Conservation (phyloP, 2,113 vertebrate genomes). For the Cephalopterus ornatus region DNA sequence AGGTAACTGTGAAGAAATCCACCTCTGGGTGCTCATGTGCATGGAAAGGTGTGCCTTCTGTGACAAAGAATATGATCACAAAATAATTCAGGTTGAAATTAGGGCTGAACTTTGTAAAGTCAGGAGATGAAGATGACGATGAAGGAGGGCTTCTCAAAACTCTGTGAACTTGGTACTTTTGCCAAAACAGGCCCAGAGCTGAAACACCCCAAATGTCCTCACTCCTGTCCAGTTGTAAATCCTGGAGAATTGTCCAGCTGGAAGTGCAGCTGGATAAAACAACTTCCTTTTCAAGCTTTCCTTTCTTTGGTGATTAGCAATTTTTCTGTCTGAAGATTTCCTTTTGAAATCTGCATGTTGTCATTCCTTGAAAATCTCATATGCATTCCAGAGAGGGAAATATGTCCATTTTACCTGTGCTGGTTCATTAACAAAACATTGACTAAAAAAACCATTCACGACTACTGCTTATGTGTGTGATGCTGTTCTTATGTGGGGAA, state of each 20-base stretch:
- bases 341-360: not conserved
- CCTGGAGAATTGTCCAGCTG: not conserved
- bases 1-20: not conserved
- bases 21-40: not conserved
- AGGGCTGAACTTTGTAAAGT: not conserved
- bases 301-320: not conserved
- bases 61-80: not conserved
- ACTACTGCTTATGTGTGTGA: not conserved
- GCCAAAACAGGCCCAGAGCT: not conserved
- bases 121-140: not conserved
- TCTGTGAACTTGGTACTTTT: accelerated
- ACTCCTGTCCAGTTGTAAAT: not conserved
- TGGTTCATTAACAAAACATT: not conserved
- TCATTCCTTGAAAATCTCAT: not conserved
- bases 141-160: not conserved
- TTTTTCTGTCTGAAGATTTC: not conserved
- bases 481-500: not conserved
- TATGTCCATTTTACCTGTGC: not conserved
- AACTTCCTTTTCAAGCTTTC: not conserved
- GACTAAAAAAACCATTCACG: not conserved
- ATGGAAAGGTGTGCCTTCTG: not conserved
- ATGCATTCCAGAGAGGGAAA: not conserved
- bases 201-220: not conserved
- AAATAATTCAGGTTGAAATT: not conserved
- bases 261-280: not conserved